phyloP scores from a whole-genome alignment of 2,888 invertebrate genomes.

The Tipula lateralis region DNA sequence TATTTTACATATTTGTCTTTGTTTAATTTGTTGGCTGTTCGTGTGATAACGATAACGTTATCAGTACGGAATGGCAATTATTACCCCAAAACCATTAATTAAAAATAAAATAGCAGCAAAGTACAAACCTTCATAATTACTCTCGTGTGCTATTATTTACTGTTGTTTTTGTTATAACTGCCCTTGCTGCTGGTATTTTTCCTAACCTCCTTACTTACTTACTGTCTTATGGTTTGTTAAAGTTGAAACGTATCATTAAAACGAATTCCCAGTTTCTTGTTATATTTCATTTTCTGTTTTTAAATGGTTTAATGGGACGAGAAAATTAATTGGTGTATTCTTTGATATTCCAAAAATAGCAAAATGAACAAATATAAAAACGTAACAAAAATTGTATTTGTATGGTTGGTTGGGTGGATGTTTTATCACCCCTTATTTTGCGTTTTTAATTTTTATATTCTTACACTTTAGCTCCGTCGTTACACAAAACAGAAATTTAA shows the following conservation, averaged over 20 bases:
- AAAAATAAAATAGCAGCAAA: background rate
- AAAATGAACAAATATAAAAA: background rate
- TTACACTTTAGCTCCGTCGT: background rate
- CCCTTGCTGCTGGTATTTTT: background rate
- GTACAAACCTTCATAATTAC: conserved; percentile 1
- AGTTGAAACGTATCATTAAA: conserved; percentile 11
- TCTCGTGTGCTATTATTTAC: background rate
- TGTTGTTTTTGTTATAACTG: background rate
- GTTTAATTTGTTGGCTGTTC: background rate
- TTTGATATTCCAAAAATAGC: background rate
- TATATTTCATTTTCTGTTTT: background rate
- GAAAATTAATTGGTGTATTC: background rate
- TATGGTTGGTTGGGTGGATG: background rate
- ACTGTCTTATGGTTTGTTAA: background rate
- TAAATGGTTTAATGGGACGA: conserved; percentile 24
- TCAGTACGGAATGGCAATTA: background rate
- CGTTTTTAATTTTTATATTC: conserved; percentile 1
- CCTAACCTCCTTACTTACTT: background rate
- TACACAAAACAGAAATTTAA: background rate
- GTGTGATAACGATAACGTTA: background rate
- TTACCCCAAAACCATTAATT: background rate
- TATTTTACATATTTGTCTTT: background rate
- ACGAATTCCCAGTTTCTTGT: background rate
- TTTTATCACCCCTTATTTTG: background rate
- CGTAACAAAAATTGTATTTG: background rate